A percentile compares a stretch with the other conserved stretches of the same genome.
phyloP scores from a whole-genome alignment of 2,797 vertebrate genomes.

The Phalloptychus januarius region DNA sequence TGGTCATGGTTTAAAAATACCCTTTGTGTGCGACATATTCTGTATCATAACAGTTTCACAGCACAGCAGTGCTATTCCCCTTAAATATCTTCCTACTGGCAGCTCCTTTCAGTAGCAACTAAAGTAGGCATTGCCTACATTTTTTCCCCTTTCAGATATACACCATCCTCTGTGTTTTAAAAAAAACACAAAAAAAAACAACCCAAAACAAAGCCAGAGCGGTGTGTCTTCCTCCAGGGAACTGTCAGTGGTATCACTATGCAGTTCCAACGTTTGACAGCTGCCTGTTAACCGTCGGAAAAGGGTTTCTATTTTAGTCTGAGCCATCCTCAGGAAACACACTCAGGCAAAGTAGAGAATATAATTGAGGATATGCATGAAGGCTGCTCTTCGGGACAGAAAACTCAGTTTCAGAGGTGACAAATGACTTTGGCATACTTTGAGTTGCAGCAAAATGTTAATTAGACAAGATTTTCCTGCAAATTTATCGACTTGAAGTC shows the following conservation, averaged over 20 bases:
- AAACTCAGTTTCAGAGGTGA: constrained; percentile 28
- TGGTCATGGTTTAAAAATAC: neutral
- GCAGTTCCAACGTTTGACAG: constrained; percentile 69
- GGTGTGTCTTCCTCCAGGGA: constrained; percentile 57
- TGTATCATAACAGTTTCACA: constrained; percentile 19
- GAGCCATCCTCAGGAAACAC: constrained; percentile 50
- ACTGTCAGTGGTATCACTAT: constrained; percentile 49
- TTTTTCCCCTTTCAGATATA: constrained; percentile 41
- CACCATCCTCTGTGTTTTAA: constrained; percentile 45
- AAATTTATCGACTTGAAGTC: neutral
- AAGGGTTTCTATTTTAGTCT: constrained; percentile 65
- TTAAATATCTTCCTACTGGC: constrained; percentile 26
- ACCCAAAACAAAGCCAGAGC: constrained; percentile 45
- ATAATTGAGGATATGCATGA: constrained; percentile 45
- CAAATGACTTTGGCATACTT: constrained; percentile 19
- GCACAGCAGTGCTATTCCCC: constrained; percentile 13
- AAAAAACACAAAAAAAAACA: constrained; percentile 9
- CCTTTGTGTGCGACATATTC: constrained; percentile 13
- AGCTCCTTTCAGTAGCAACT: constrained; percentile 39
- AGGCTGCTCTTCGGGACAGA: constrained; percentile 35
- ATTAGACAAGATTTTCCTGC: neutral
- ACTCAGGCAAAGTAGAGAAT: constrained; percentile 43
- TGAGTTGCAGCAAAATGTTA: neutral
- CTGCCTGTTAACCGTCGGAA: constrained; percentile 67
- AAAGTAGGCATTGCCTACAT: constrained; percentile 48